Evolutionary conservation across 2,888 invertebrate species (phyloP).

Genomic region (Fragum whitleyi): DNA sequence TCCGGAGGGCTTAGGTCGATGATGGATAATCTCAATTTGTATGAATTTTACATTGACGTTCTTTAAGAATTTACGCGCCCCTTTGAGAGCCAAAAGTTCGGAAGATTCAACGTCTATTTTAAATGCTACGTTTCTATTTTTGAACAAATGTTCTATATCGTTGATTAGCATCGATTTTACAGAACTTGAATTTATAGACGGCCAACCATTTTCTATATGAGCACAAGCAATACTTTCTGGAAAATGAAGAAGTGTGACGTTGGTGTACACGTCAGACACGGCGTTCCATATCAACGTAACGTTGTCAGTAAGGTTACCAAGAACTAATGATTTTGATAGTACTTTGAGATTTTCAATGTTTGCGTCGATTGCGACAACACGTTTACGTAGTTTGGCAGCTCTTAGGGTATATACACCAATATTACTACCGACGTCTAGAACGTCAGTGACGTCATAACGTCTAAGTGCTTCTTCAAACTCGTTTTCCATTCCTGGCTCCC

Average conservation of each 20-base stretch:
- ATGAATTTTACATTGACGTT: background rate
- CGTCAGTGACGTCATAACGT: background rate
- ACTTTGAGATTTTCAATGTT: background rate
- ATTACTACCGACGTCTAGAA: background rate
- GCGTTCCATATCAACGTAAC: background rate
- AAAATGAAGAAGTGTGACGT: background rate
- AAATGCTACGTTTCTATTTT: background rate
- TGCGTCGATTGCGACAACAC: background rate
- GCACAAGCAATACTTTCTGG: background rate
- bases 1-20: background rate
- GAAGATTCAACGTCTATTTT: background rate
- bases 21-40: background rate
- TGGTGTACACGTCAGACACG: background rate
- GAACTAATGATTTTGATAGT: background rate
- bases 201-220: background rate
- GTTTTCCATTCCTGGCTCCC: background rate
- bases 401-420: background rate
- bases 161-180: background rate
- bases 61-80: background rate
- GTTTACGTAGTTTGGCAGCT: background rate
- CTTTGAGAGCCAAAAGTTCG: background rate
- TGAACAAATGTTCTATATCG: background rate
- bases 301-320: background rate
- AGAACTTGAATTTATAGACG: background rate
- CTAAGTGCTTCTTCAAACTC: background rate